Evolutionary conservation across 23 tunicate genomes (phyloP).

Genomic region (Halocynthia aurantium): DNA sequence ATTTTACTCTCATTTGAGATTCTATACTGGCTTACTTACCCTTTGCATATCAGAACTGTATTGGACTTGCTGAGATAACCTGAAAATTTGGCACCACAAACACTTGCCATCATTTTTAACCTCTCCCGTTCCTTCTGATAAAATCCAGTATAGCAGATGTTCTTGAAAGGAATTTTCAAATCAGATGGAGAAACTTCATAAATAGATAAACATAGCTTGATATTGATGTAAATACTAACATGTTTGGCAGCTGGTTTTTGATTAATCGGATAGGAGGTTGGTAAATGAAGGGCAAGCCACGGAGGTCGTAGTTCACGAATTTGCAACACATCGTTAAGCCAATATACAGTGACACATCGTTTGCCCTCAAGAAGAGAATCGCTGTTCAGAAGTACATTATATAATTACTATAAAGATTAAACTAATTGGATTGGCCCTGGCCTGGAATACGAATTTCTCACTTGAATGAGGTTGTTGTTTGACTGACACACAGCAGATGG

Average conservation of each 20-base stretch:
- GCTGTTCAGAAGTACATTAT: conserved; percentile 26
- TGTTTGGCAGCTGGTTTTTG: conserved; percentile 66
- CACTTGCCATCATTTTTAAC: conserved; percentile 66
- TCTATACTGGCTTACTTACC: conserved; percentile 28
- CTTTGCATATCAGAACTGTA: conserved; percentile 62
- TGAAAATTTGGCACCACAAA: conserved; percentile 67
- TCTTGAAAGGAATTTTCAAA: conserved; percentile 24
- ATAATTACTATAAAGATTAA: too few species aligned
- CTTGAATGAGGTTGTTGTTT: conserved; percentile 49
- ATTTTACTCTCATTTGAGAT: neutral
- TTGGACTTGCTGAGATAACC: conserved; percentile 41
- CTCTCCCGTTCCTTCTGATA: conserved; percentile 69
- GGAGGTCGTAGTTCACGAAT: conserved; percentile 48
- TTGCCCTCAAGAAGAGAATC: conserved; percentile 64
- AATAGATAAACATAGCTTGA: neutral
- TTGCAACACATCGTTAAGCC: conserved; percentile 81
- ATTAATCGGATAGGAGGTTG: conserved; percentile 32
- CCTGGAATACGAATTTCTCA: neutral
- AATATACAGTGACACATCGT: conserved; percentile 83
- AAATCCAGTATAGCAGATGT: conserved; percentile 67
- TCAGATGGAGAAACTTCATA: neutral
- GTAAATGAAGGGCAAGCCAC: conserved; percentile 72
- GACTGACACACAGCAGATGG: conserved; percentile 59
- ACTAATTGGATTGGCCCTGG: too few species aligned
- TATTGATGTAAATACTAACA: conserved; percentile 20